Conservation (phyloP, 2,113 vertebrate genomes). For the Delphinus delphis region DNA sequence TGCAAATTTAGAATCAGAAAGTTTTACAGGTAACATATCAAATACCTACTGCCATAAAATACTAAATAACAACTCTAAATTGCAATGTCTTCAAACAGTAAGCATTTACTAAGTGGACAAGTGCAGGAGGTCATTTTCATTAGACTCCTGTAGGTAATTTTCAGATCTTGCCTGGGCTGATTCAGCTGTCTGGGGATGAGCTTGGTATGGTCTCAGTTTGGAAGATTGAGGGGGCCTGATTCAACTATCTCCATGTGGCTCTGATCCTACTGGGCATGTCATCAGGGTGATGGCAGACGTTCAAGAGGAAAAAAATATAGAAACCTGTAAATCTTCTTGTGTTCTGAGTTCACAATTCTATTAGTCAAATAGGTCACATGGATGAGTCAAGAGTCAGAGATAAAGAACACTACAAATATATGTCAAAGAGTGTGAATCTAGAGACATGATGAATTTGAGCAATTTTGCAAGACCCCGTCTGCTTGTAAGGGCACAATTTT, state of each 20-base stretch:
- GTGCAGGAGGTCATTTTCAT: background rate
- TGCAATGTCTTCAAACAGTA: background rate
- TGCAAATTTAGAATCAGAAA: background rate
- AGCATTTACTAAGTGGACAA: background rate
- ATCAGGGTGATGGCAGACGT: background rate
- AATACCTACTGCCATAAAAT: background rate
- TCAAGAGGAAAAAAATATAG: background rate
- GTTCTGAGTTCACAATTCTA: background rate
- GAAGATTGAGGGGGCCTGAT: background rate
- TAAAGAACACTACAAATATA: background rate
- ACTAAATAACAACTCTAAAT: background rate
- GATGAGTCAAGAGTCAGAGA: background rate
- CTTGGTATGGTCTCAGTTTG: background rate
- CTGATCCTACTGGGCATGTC: background rate
- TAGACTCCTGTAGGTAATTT: background rate
- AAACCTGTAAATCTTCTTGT: background rate
- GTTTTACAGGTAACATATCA: background rate
- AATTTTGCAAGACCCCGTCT: background rate
- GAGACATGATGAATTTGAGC: background rate
- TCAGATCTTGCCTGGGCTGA: background rate
- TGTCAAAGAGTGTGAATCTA: background rate
- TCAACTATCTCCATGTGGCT: rapidly evolving
- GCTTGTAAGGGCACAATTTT: background rate
- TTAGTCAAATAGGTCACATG: background rate
- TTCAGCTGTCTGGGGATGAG: background rate